These are phyloP conservation scores for Xenopus borealis DNA, from an alignment of 2,113 vertebrate species.

Conservation along the genomic window DNA sequence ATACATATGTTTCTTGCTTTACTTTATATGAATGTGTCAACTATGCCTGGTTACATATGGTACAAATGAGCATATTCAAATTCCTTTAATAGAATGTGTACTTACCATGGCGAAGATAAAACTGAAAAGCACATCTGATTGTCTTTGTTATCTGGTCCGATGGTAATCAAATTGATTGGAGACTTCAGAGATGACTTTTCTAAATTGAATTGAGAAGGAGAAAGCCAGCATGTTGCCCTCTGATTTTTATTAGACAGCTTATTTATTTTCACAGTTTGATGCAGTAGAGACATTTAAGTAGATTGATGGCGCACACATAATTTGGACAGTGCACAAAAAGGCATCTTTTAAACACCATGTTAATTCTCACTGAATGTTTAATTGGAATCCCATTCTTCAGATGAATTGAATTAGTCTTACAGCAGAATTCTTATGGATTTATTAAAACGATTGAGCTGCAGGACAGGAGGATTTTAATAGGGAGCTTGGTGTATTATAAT, in stretches of 20 bases:
- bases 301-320: constrained; percentile 22
- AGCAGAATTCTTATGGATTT: too few species aligned
- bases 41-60: too few species aligned
- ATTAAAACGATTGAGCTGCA: not conserved
- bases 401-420: not conserved
- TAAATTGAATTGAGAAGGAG: constrained; percentile 22
- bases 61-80: not conserved
- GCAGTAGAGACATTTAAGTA: constrained; percentile 19
- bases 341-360: not conserved
- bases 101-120: constrained; percentile 17
- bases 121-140: constrained; percentile 13
- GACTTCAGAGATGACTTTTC: constrained; percentile 28
- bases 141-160: constrained; percentile 3
- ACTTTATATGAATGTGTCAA: too few species aligned
- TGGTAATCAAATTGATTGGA: constrained; percentile 36
- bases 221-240: constrained; percentile 6
- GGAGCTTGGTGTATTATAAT: too few species aligned
- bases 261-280: constrained; percentile 38
- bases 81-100: not conserved
- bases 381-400: constrained; percentile 3
- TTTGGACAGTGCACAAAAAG: constrained; percentile 2
- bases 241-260: constrained; percentile 17
- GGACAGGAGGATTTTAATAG: not conserved
- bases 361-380: not conserved
- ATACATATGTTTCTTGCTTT: too few species aligned